A percentile compares a stretch with the other conserved stretches of the same genome.
Evolutionary conservation across 2,113 vertebrate species (phyloP).

Genomic region (Cochlearius cochlearius): DNA sequence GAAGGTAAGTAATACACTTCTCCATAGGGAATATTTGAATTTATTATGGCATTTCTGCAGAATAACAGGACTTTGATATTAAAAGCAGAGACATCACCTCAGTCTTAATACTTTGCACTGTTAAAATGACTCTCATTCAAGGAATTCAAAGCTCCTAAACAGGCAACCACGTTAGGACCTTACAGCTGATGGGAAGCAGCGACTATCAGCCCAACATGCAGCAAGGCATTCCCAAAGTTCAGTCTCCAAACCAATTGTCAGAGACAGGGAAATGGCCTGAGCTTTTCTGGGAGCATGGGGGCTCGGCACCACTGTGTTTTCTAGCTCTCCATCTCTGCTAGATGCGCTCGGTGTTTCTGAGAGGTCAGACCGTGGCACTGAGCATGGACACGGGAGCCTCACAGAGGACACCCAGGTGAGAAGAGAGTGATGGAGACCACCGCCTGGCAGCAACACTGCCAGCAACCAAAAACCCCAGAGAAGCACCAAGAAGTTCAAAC

Average conservation of each 20-base stretch:
- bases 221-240: not conserved
- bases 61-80: conserved; percentile 1
- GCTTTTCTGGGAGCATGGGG: not conserved
- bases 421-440: accelerated
- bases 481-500: not conserved
- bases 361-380: not conserved
- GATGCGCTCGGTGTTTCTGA: not conserved
- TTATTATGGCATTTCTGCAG: not conserved
- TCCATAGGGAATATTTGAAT: conserved; percentile 13
- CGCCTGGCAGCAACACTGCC: not conserved
- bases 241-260: not conserved
- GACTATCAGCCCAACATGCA: not conserved
- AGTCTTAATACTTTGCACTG: not conserved
- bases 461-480: not conserved
- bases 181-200: not conserved
- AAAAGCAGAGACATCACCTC: not conserved
- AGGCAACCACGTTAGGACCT: not conserved
- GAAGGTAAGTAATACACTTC: not conserved
- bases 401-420: not conserved
- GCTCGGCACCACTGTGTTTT: accelerated
- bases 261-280: not conserved
- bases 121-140: not conserved
- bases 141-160: not conserved
- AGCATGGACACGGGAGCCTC: not conserved
- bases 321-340: not conserved